Base-by-base conservation (phyloP, 1,140 invertebrate genomes). In the Drosophila biarmipes region DNA sequence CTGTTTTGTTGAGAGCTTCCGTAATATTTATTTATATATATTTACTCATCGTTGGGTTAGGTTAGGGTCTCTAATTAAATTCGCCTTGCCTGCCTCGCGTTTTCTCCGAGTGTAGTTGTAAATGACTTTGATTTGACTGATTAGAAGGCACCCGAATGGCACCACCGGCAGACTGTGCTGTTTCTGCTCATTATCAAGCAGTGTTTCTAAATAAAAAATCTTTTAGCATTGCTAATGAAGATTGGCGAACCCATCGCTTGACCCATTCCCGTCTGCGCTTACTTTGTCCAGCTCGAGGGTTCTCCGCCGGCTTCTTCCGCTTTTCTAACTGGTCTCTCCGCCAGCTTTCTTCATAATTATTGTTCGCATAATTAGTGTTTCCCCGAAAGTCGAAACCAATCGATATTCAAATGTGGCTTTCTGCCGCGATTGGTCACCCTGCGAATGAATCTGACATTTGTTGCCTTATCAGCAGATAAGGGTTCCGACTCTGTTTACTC, bases 161-260 rank as follows among this genome's bases (percentile, higher is more conserved):
- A 62, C 46, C 57, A 73, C 40, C 42, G 54, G 40, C 57, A 54
- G 68, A 49, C 43, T 8, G 24, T 53, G 12, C 34, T 48, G 15
- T 24, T 45, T 51, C 62, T 46, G 45, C 61, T 43, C 27, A 55
- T 54, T 52, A 58, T 52, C 54, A 57, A 59, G 68, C 67, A 56
- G 34, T 68, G 67, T 58, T 55, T 42, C 37, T 45, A 38, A 43
- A 61, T 37, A 58, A 31, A 46, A 59, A 43, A 52, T 35, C 58
- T 43, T 59, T 69, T 66, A 77, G 68, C 74, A 72, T 80, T 86
- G 68, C 77, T 74, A 85, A 85, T 86, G 53, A 40, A 49, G 49
- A 37, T 31, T 19, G 24, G 49, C 51, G 35, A 73, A 77, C 56
- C 74, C 80, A 52, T 46, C 59, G 58, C 29, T 73, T 76, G 80